Evolutionary conservation across 2,888 invertebrate genomes (phyloP).

Genomic region (Amiota communis): DNA sequence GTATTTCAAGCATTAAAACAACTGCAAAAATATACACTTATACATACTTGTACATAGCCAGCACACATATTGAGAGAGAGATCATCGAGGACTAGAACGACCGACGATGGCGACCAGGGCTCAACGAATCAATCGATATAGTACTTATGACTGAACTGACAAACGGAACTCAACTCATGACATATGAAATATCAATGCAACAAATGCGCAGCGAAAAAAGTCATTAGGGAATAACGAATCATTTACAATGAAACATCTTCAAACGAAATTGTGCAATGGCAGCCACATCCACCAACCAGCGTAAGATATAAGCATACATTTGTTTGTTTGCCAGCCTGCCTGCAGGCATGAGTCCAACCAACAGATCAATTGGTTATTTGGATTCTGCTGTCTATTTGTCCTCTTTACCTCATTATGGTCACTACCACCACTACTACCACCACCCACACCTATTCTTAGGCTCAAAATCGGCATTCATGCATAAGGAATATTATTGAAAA

Average conservation of each 20-base stretch:
- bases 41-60: background rate
- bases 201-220: slow-evolving; percentile 63
- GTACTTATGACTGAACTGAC: background rate
- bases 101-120: background rate
- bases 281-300: background rate
- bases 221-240: slow-evolving; percentile 69
- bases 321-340: background rate
- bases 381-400: background rate
- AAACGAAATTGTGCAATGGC: slow-evolving; percentile 62
- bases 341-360: background rate
- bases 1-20: no score
- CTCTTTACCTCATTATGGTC: background rate
- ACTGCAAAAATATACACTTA: no score
- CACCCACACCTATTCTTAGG: slow-evolving; percentile 42
- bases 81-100: background rate
- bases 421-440: background rate
- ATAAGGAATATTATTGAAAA: slow-evolving; percentile 55
- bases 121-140: background rate
- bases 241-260: slow-evolving; percentile 70
- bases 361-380: background rate
- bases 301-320: background rate
- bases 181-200: slow-evolving; percentile 62
- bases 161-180: background rate
- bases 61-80: background rate
- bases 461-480: slow-evolving; percentile 59